These are phyloP conservation scores for Xyliphius kryptos DNA, from an alignment of 2,113 vertebrate species.

Conservation along the genomic window DNA sequence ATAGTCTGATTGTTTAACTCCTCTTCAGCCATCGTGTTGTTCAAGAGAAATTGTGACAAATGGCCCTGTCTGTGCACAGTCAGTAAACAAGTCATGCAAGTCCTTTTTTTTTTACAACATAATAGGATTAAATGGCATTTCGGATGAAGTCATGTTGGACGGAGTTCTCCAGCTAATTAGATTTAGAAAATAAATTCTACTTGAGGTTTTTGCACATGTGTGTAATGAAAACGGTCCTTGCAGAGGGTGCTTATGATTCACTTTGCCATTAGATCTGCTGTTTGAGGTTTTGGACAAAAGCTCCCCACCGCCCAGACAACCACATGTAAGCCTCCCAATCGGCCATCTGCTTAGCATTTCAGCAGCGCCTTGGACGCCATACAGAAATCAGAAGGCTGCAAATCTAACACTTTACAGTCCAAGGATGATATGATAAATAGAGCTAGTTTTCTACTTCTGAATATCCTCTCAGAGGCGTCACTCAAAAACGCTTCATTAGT, in stretches of 20 bases:
- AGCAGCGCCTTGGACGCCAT: slow-evolving; percentile 50
- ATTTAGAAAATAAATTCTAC: slow-evolving; percentile 33
- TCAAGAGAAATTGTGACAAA: slow-evolving; percentile 12
- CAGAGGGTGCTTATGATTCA: slow-evolving; percentile 65
- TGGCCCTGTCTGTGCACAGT: not conserved
- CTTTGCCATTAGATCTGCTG: slow-evolving; percentile 60
- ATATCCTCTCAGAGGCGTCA: slow-evolving; percentile 48
- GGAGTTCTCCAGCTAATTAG: slow-evolving; percentile 47
- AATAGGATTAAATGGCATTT: slow-evolving; percentile 9
- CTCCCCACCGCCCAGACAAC: slow-evolving; percentile 56
- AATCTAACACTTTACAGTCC: slow-evolving; percentile 60
- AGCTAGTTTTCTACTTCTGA: slow-evolving; percentile 52
- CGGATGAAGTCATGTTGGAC: slow-evolving; percentile 36
- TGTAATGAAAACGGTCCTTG: slow-evolving; percentile 50
- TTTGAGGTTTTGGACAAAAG: slow-evolving; percentile 60
- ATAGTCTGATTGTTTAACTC: slow-evolving; percentile 19
- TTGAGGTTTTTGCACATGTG: slow-evolving; percentile 46
- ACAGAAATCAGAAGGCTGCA: slow-evolving; percentile 55
- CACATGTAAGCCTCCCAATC: slow-evolving; percentile 51
- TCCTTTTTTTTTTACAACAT: slow-evolving; percentile 5
- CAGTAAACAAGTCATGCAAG: slow-evolving; percentile 17
- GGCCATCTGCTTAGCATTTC: slow-evolving; percentile 64
- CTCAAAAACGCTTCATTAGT: slow-evolving; percentile 43
- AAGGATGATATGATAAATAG: slow-evolving; percentile 39
- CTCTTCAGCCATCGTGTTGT: slow-evolving; percentile 10